Conservation (phyloP, 2,797 vertebrate genomes). For the Pteronotus mesoamericanus region DNA sequence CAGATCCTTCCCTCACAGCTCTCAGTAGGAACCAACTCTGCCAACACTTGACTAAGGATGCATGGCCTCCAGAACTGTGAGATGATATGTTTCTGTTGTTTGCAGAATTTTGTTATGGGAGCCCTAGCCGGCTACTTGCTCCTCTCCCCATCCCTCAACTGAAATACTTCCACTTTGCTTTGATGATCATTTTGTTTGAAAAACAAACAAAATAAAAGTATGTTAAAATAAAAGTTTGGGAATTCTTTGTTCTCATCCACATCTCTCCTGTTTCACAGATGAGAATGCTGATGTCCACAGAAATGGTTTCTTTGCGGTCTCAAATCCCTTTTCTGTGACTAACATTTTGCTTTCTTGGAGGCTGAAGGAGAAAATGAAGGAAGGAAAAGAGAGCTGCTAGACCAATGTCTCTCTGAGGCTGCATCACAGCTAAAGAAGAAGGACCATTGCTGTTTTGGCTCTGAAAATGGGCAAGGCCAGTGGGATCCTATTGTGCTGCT, state of each 20-base stretch:
- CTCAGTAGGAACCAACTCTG: background rate
- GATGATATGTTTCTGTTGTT: background rate
- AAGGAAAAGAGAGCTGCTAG: background rate
- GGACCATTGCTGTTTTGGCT: background rate
- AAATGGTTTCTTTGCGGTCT: background rate
- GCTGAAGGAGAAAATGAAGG: background rate
- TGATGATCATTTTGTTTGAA: background rate
- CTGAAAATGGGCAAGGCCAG: background rate
- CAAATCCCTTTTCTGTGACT: background rate
- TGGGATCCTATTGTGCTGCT: fast-evolving
- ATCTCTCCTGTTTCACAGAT: background rate
- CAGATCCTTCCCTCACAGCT: background rate
- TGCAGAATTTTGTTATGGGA: background rate
- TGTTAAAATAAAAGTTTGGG: background rate
- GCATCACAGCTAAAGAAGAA: background rate
- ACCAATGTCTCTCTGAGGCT: background rate
- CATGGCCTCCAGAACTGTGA: background rate
- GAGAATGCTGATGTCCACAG: background rate
- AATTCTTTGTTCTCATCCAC: background rate
- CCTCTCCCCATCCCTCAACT: background rate
- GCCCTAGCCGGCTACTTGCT: too few species aligned
- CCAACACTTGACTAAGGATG: background rate
- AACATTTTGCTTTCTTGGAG: background rate
- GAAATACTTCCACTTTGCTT: background rate
- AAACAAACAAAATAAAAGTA: background rate